Evolutionary conservation across 2,888 invertebrate genomes (phyloP).

Genomic region (Troides oblongomaculatus): DNA sequence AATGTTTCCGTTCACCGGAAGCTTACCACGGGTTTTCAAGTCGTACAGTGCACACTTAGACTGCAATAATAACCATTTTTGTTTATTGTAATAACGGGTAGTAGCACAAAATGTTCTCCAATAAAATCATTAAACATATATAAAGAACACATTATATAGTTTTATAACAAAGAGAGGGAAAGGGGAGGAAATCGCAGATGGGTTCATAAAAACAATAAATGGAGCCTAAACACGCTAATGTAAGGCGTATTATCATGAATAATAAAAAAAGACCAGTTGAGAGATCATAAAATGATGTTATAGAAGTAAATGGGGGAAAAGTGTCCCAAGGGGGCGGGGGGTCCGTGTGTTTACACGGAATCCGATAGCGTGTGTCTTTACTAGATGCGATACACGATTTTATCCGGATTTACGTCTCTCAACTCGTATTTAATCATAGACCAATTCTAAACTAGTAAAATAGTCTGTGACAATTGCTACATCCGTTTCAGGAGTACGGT

Average conservation of each 20-base stretch:
- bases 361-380: constrained; percentile 24
- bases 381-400: constrained; percentile 18
- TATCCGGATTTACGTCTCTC: too few relatives aligned
- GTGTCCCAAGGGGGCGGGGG: constrained; percentile 51
- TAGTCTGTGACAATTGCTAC: too few relatives aligned
- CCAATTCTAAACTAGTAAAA: too few relatives aligned
- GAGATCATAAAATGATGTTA: constrained; percentile 73
- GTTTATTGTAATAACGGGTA: too few relatives aligned
- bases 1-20: too few relatives aligned
- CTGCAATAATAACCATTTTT: too few relatives aligned
- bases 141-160: constrained; percentile 42
- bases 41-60: too few relatives aligned
- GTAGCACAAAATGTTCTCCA: too few relatives aligned
- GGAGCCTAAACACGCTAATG: constrained; percentile 62
- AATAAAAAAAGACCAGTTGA: constrained; percentile 70
- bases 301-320: constrained; percentile 72
- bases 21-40: too few relatives aligned
- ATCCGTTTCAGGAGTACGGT: too few relatives aligned
- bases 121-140: too few relatives aligned
- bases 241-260: constrained; percentile 71
- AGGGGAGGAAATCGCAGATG: constrained; percentile 41
- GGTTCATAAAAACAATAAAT: constrained; percentile 50
- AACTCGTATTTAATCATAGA: too few relatives aligned
- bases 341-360: constrained; percentile 37
- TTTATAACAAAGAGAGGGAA: constrained; percentile 42